Base-by-base conservation (phyloP, 2,888 invertebrate species). In the Drosophila meridionalis region DNA sequence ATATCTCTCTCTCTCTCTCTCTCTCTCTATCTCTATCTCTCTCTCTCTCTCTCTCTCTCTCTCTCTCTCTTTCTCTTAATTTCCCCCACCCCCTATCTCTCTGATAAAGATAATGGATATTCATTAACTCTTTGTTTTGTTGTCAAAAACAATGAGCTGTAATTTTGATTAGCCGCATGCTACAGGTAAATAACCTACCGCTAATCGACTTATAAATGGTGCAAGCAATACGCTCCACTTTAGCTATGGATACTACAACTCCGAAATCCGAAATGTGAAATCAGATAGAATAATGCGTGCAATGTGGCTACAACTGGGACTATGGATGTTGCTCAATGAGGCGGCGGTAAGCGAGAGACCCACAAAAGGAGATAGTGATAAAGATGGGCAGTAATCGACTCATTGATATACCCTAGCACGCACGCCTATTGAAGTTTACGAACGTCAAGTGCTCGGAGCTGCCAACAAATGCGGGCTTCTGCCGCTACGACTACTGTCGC, bases 401-500 rank as follows among this genome's bases (percentile, higher is more conserved):
- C 20, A 43, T 34, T 11, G 40, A 28, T 30, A 11, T 11, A 2
- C 1, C 30, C 0, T 36, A 78, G 82, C 7, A 8, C 40, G 38
- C 45, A 2, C 64, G 80, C 3, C 59, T 85, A 7, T 45, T 86
- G 0, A 86, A 86, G 42, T 88, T 86, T 36, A 88, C 88, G 3
- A 88, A 86, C 56, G 63, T 86, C 43, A 86, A 83, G 69, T 82
- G 86, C 65, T 30, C 26, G 64, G 82, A 86, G 34, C 8, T 83
- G 26, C 74, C 88, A 0, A 86, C 76, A 6, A 82, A 73, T 2
- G 14, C 28, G 0, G 82, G 83, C 0, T 47, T 83, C 2, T 63
- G 68, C 0, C 75, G 61, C 6, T 86, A 74, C 45, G 86, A 82
- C 0, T 86, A 80, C 6, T 88, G 86, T 6, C 78, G 58, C 1